Conservation (phyloP, 1,140 invertebrate species). For the Heliconius himera region DNA sequence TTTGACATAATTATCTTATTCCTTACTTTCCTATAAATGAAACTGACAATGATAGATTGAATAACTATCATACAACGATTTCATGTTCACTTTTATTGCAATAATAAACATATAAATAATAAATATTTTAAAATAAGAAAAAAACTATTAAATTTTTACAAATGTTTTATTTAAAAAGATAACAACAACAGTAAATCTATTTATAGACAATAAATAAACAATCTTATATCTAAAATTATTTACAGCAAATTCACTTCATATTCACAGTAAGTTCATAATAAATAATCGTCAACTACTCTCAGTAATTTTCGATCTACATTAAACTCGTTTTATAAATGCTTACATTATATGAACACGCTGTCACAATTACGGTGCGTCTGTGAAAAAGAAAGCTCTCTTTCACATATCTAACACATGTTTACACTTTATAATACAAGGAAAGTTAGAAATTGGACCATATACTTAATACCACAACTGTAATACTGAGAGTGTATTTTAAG, state of each 20-base stretch:
- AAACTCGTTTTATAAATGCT: slow-evolving; percentile 46
- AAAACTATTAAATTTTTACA: neutral
- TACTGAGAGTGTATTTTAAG: slow-evolving; percentile 34
- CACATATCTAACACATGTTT: slow-evolving; percentile 11
- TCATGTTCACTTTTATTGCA: too few species aligned
- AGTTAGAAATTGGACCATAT: slow-evolving; percentile 57
- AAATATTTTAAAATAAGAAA: neutral
- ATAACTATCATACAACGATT: too few species aligned
- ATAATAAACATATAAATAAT: neutral
- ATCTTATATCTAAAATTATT: slow-evolving; percentile 64
- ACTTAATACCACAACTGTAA: slow-evolving; percentile 55
- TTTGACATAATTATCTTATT: too few species aligned
- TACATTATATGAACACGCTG: slow-evolving; percentile 42
- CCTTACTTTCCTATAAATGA: too few species aligned
- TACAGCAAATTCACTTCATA: slow-evolving; percentile 70
- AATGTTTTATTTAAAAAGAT: slow-evolving; percentile 4
- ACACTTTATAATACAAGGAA: slow-evolving; percentile 5
- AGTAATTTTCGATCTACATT: slow-evolving; percentile 12
- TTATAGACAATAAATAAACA: slow-evolving; percentile 73
- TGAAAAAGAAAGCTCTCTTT: slow-evolving; percentile 54
- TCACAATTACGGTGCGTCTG: slow-evolving; percentile 40
- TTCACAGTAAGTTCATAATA: slow-evolving; percentile 37
- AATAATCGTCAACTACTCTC: slow-evolving; percentile 24
- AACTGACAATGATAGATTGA: too few species aligned
- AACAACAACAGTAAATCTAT: slow-evolving; percentile 54